phyloP scores from a whole-genome alignment of 2,797 vertebrate genomes.

The Oceanodroma leucorhoa region DNA sequence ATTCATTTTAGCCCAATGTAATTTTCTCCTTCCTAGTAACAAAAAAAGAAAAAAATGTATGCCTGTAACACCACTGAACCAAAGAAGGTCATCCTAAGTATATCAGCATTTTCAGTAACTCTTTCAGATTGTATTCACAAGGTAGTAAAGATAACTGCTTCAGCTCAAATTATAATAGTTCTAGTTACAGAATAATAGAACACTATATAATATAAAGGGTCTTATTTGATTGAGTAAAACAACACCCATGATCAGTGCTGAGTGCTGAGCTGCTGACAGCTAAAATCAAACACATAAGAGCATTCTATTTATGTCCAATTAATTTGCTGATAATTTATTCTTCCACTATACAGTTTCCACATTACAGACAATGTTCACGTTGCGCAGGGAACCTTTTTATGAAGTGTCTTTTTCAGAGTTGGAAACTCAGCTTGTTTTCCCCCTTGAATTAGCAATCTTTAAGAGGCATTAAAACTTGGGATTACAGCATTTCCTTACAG shows the following conservation, averaged over 20 bases:
- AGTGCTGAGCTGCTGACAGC: conserved; percentile 36
- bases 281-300: conserved; percentile 38
- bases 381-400: background rate
- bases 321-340: conserved; percentile 67
- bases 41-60: conserved; percentile 68
- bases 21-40: conserved; percentile 76
- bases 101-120: conserved; percentile 68
- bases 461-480: background rate
- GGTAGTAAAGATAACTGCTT: conserved; percentile 68
- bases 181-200: conserved; percentile 32
- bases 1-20: conserved; percentile 75
- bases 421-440: background rate
- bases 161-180: conserved; percentile 55
- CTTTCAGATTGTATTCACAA: conserved; percentile 55
- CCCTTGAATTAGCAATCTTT: background rate
- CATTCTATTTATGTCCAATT: conserved; percentile 61
- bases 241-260: conserved; percentile 40
- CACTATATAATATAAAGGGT: conserved; percentile 5
- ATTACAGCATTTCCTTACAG: background rate
- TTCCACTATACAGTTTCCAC: conserved; percentile 14
- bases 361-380: background rate
- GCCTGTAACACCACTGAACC: conserved; percentile 54
- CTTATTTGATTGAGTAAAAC: conserved; percentile 41
- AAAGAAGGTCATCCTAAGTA: conserved; percentile 68
- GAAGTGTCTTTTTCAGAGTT: background rate